Conservation (phyloP, 2,113 vertebrate species). For the Sinocyclocheilus anshuiensis region DNA sequence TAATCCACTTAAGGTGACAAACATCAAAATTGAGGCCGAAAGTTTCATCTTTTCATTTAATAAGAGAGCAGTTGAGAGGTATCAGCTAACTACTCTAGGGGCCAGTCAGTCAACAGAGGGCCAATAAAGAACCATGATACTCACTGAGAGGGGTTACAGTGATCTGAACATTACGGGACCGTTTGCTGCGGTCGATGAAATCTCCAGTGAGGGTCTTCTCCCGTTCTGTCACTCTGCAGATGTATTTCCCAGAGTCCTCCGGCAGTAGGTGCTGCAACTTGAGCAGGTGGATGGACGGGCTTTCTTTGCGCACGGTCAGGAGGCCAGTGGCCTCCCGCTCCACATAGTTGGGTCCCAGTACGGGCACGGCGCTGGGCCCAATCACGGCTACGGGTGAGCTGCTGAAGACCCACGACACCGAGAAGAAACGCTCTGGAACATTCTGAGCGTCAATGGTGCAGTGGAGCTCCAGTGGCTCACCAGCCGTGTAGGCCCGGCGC, state of each 20-base stretch:
- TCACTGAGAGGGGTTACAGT: conserved; percentile 89
- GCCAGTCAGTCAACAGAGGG: conserved; percentile 25
- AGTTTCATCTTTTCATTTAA: conserved; percentile 24
- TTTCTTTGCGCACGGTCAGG: conserved; percentile 90
- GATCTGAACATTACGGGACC: conserved; percentile 94
- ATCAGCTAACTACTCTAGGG: conserved; percentile 53
- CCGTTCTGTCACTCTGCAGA: conserved; percentile 92
- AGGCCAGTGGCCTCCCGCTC: conserved; percentile 86
- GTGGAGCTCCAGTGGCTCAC: conserved; percentile 90
- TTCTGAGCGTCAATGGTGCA: conserved; percentile 95
- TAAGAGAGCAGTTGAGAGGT: not conserved
- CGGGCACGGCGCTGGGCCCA: conserved; percentile 88
- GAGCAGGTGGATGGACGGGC: conserved; percentile 83
- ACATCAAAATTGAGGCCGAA: conserved; percentile 1
- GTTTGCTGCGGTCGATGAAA: conserved; percentile 94
- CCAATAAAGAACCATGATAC: conserved; percentile 67
- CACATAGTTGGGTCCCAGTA: conserved; percentile 86
- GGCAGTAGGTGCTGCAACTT: conserved; percentile 88
- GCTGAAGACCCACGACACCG: conserved; percentile 98
- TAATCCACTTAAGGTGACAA: conserved; percentile 29
- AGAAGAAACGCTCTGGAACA: conserved; percentile 90
- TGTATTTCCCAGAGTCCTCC: conserved; percentile 93
- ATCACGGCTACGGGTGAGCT: conserved; percentile 94
- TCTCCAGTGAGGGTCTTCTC: conserved; percentile 91
- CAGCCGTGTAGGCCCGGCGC: conserved; percentile 88